phyloP scores from a whole-genome alignment of 2,113 vertebrate species.

The Anhinga rufa region DNA sequence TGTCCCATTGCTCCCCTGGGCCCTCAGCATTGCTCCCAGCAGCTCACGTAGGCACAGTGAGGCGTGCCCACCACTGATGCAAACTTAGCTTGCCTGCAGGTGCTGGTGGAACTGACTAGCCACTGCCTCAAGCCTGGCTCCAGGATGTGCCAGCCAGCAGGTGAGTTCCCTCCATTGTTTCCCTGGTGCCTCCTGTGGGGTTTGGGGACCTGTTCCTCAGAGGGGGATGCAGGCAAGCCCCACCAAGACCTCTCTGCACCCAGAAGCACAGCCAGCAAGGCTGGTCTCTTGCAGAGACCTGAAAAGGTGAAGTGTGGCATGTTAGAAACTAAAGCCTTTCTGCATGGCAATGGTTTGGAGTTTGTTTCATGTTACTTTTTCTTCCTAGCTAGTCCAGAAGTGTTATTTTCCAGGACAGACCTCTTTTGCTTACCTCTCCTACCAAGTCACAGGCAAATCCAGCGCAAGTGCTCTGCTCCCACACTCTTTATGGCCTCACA shows the following conservation, averaged over 20 bases:
- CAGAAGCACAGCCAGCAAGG: accelerated
- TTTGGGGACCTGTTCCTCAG: accelerated
- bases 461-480: not conserved
- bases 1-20: accelerated
- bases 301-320: too few relatives aligned
- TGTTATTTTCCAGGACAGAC: not conserved
- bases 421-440: not conserved
- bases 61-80: too few relatives aligned
- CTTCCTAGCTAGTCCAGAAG: not conserved
- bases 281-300: not conserved
- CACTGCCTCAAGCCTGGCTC: not conserved
- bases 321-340: not conserved
- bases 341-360: not conserved
- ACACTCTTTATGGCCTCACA: accelerated
- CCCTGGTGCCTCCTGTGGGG: not conserved
- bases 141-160: not conserved
- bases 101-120: not conserved
- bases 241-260: not conserved
- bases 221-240: accelerated
- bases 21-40: not conserved
- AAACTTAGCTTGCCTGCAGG: too few relatives aligned
- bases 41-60: accelerated
- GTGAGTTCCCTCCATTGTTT: not conserved
- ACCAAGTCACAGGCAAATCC: not conserved
- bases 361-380: not conserved